These are phyloP conservation scores for Drosophila lowei DNA, from an alignment of 1,140 invertebrate species.

Conservation along the genomic window DNA sequence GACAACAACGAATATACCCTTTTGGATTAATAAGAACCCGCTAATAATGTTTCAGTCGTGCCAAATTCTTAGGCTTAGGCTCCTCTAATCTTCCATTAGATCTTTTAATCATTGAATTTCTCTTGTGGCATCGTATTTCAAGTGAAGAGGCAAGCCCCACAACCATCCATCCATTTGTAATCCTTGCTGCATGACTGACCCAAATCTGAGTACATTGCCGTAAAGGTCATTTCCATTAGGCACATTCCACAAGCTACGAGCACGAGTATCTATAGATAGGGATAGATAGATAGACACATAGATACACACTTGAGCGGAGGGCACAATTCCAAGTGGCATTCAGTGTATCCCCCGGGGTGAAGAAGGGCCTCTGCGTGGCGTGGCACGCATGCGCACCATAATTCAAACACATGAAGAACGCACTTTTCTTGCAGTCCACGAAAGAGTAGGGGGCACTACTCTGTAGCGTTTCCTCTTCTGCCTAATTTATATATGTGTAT, in stretches of 20 bases:
- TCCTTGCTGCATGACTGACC: constrained; percentile 40
- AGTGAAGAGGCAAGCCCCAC: not conserved
- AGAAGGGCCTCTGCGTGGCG: too few species aligned
- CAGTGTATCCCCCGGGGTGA: too few species aligned
- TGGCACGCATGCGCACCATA: constrained; percentile 75
- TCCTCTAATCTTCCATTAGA: constrained; percentile 11
- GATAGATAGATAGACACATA: not conserved
- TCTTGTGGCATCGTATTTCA: constrained; percentile 7
- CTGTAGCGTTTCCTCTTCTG: constrained; percentile 23
- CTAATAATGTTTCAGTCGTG: not conserved
- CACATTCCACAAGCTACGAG: constrained; percentile 5
- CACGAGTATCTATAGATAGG: constrained; percentile 21
- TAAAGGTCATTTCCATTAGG: constrained; percentile 38
- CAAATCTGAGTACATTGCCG: constrained; percentile 36
- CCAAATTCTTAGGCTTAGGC: not conserved
- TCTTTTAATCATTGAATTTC: constrained; percentile 5
- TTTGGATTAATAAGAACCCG: not conserved
- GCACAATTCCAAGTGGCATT: constrained; percentile 39
- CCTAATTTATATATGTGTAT: constrained; percentile 53
- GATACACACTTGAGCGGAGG: constrained; percentile 20
- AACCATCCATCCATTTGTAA: not conserved
- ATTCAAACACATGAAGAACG: constrained; percentile 71
- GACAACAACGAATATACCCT: too few species aligned
- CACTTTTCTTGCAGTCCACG: constrained; percentile 63
- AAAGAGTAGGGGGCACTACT: constrained; percentile 8